Percentiles rank a stretch among this genome's conserved stretches.
Conservation (phyloP, 1,140 invertebrate genomes). For the Drosophila sp. region DNA sequence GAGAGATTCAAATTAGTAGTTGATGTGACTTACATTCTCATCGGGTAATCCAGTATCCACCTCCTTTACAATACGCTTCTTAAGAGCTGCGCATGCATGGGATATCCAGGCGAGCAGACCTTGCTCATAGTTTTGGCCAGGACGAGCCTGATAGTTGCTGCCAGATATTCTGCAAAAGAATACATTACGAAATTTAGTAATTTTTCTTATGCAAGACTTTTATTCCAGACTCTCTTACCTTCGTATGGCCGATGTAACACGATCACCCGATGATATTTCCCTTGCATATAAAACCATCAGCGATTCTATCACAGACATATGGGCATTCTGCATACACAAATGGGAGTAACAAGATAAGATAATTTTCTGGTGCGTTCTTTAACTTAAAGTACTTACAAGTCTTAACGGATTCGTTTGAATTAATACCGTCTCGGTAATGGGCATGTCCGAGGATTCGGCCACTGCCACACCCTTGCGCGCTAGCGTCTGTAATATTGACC, state of each 20-base stretch:
- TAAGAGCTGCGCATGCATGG: conserved; percentile 91
- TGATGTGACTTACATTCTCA: conserved; percentile 65
- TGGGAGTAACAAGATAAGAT: conserved; percentile 29
- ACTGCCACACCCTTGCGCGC: conserved; percentile 95
- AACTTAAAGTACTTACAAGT: conserved; percentile 88
- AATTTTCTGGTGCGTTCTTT: background rate
- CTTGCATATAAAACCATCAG: conserved; percentile 97
- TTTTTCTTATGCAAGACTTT: no score
- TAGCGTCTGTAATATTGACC: conserved; percentile 95
- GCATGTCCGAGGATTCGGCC: conserved; percentile 91
- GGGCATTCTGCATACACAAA: conserved; percentile 89
- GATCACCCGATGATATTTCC: conserved; percentile 95
- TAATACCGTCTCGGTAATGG: conserved; percentile 97
- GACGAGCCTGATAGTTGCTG: conserved; percentile 83
- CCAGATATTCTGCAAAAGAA: conserved; percentile 70
- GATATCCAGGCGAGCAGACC: conserved; percentile 96
- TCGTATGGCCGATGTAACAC: conserved; percentile 92
- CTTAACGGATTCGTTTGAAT: conserved; percentile 97
- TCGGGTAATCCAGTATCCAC: conserved; percentile 73
- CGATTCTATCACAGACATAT: conserved; percentile 98
- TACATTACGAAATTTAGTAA: no score
- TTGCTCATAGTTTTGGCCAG: conserved; percentile 91
- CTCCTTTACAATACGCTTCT: conserved; percentile 85
- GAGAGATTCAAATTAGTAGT: background rate
- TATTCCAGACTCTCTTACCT: conserved; percentile 83